These are phyloP conservation scores for Spicauda simplicius DNA, from an alignment of 2,888 invertebrate species.

Conservation along the genomic window DNA sequence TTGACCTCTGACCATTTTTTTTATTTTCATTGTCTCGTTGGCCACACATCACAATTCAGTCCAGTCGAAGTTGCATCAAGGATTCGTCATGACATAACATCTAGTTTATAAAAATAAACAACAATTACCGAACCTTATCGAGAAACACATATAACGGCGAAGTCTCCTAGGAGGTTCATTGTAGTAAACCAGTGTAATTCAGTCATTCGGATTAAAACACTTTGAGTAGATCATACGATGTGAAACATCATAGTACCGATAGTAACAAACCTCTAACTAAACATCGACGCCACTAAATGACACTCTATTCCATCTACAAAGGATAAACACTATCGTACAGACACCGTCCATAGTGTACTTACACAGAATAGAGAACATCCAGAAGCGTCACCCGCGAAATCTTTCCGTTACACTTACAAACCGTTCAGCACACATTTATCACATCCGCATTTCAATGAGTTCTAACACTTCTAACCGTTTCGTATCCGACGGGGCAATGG, in stretches of 20 bases:
- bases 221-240: conserved; percentile 45
- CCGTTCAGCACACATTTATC: conserved; percentile 38
- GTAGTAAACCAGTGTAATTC: conserved; percentile 41
- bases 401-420: conserved; percentile 17
- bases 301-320: conserved; percentile 28
- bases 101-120: conserved; percentile 33
- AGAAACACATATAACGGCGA: too few species aligned
- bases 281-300: conserved; percentile 29
- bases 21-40: neutral
- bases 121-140: conserved; percentile 27
- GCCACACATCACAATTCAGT: conserved; percentile 3
- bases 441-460: conserved; percentile 34
- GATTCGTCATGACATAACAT: conserved; percentile 23
- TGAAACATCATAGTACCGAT: conserved; percentile 45
- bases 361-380: conserved; percentile 31
- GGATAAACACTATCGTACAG: conserved; percentile 18
- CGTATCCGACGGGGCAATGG: conserved; percentile 61
- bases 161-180: neutral
- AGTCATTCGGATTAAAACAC: conserved; percentile 43
- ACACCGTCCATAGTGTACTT: conserved; percentile 19
- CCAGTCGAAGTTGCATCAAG: conserved; percentile 14
- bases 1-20: too few species aligned
- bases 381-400: conserved; percentile 29
- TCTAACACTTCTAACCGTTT: conserved; percentile 28
- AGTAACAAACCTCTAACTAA: conserved; percentile 17